Conservation (phyloP, 1,140 invertebrate species). For the Hestina assimilis region DNA sequence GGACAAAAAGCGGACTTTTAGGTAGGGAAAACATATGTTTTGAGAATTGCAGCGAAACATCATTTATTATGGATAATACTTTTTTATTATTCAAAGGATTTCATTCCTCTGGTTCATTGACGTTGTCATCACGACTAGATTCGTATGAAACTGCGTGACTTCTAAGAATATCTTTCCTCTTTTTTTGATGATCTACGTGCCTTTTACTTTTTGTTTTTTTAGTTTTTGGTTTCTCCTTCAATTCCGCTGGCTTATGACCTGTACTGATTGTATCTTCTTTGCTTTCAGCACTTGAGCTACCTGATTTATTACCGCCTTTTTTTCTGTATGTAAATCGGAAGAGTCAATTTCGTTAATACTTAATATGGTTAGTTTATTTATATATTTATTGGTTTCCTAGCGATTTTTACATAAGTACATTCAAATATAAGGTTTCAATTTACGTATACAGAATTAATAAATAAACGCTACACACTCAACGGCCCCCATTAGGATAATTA, state of each 20-base stretch:
- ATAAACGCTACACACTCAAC: too few relatives aligned
- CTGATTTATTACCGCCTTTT: slow-evolving; percentile 5
- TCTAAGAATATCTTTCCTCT: slow-evolving; percentile 8
- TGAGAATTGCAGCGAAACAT: not conserved
- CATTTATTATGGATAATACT: not conserved
- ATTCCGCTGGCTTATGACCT: slow-evolving; percentile 25
- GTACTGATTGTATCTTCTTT: slow-evolving; percentile 23
- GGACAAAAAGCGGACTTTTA: too few relatives aligned
- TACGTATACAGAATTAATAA: too few relatives aligned
- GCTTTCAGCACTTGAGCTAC: slow-evolving; percentile 4
- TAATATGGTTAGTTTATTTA: too few relatives aligned
- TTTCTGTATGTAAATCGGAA: slow-evolving; percentile 1
- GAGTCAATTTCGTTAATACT: too few relatives aligned
- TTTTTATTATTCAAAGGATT: not conserved
- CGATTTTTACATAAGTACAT: too few relatives aligned
- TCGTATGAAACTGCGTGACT: slow-evolving; percentile 47
- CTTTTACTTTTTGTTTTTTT: slow-evolving; percentile 21
- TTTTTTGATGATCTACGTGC: slow-evolving; percentile 16
- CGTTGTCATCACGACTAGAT: slow-evolving; percentile 59
- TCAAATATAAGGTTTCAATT: too few relatives aligned
- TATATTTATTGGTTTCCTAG: not conserved
- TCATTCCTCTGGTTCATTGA: slow-evolving; percentile 50
- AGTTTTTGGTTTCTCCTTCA: slow-evolving; percentile 16
- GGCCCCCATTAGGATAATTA: too few relatives aligned
- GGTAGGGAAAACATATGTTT: too few relatives aligned